Percentiles rank a stretch among this genome's conserved stretches.
Evolutionary conservation across 2,888 invertebrate species (phyloP).

Genomic region (Pheosia tremula): DNA sequence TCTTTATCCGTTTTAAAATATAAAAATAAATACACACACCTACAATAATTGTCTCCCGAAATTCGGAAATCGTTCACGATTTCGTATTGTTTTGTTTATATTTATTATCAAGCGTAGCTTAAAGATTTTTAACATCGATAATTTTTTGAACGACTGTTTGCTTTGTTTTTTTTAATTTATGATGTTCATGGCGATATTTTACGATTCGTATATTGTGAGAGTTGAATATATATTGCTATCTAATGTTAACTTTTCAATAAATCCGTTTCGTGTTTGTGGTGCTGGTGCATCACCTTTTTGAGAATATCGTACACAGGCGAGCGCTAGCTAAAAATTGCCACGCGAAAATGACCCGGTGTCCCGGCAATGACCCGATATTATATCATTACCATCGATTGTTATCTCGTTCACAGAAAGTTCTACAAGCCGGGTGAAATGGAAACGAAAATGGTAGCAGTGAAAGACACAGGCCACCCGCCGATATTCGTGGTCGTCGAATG

Average conservation of each 20-base stretch:
- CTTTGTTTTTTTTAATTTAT: background rate
- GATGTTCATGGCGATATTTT: background rate
- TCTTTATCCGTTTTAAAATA: too few relatives aligned
- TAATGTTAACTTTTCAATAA: too few relatives aligned
- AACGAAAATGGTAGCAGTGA: constrained; percentile 87
- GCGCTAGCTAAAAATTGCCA: too few relatives aligned
- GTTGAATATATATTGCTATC: too few relatives aligned
- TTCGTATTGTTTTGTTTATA: constrained; percentile 1
- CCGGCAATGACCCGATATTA: too few relatives aligned
- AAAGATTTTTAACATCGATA: background rate
- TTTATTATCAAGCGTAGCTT: background rate
- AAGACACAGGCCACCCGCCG: constrained; percentile 86
- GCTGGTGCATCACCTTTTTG: too few relatives aligned
- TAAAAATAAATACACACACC: too few relatives aligned
- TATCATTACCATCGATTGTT: too few relatives aligned
- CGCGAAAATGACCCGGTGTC: too few relatives aligned
- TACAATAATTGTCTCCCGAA: background rate
- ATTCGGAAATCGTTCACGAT: constrained; percentile 1
- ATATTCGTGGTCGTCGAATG: constrained; percentile 89
- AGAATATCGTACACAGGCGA: too few relatives aligned
- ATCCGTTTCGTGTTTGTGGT: too few relatives aligned
- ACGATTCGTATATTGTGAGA: background rate
- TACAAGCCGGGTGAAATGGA: constrained; percentile 90
- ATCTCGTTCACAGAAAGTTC: constrained; percentile 68
- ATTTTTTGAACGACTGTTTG: constrained; percentile 1